Percentiles rank a stretch among this genome's conserved stretches.
Conservation (phyloP, 2,888 invertebrate genomes). For the Pimpla rufipes region DNA sequence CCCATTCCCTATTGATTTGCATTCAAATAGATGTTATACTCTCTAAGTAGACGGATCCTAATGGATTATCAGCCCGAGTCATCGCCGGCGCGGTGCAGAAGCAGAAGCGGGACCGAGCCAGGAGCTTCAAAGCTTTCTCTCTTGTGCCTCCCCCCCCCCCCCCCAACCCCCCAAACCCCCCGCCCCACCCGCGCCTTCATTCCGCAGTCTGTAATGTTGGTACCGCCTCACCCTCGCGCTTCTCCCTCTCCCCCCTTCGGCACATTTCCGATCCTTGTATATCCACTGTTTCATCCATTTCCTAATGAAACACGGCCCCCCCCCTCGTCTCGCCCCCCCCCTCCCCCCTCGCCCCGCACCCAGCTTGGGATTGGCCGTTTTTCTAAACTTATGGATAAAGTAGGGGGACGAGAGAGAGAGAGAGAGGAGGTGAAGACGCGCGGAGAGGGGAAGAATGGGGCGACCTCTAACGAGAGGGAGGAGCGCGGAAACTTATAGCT, state of each 20-base stretch:
- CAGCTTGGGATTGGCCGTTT: constrained; percentile 76
- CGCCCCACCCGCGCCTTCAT: constrained; percentile 33
- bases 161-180: constrained; percentile 46
- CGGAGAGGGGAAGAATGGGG: constrained; percentile 22
- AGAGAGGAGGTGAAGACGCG: constrained; percentile 25
- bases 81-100: constrained; percentile 76
- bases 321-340: constrained; percentile 39
- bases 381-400: constrained; percentile 79
- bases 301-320: constrained; percentile 69
- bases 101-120: constrained; percentile 55
- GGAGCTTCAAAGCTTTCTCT: constrained; percentile 83
- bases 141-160: constrained; percentile 18
- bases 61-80: constrained; percentile 85
- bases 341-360: constrained; percentile 73
- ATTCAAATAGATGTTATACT: constrained; percentile 86
- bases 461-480: constrained; percentile 36
- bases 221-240: constrained; percentile 18
- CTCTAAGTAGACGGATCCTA: constrained; percentile 86
- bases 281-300: constrained; percentile 74
- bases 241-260: constrained; percentile 46
- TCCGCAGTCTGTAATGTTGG: constrained; percentile 44
- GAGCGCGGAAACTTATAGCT: constrained; percentile 56
- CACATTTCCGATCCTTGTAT: constrained; percentile 67
- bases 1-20: constrained; percentile 85
- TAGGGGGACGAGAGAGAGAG: constrained; percentile 11